Evolutionary conservation across 2,113 vertebrate genomes (phyloP), one percentile per base, ranked within the genome.

Genomic region (Dunckerocampus dactyliophorus): DNA sequence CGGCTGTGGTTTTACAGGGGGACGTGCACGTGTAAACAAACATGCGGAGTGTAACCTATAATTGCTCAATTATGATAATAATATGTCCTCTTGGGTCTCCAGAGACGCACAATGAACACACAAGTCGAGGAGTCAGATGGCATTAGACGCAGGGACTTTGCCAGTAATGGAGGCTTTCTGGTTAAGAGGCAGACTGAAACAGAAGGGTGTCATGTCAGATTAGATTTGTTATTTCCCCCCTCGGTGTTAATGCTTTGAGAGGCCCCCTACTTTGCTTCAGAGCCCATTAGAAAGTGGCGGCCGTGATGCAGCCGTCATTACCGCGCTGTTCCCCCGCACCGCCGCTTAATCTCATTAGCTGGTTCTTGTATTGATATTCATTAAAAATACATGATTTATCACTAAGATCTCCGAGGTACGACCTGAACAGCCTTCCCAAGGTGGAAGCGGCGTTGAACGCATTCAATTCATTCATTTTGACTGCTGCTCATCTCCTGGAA

Each of bases 371-470:
- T 93, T 94, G 93, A 93, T 93, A 92, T 94, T 94, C 92, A 95
- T 95, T 94, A 93, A 92, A 95, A 95, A 94, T 91, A 92, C 91
- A 92, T 91, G 91, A 93, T 94, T 94, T 92, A 94, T 95, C 91
- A 91, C 92, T 92, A 90, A 92, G 92, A 92, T 93, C 89, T 92
- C 83, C 79, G 89, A 93, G 89, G 89, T 92, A 92, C 90, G 89
- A 86, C 89, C 89, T 84, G 75, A 86, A 91, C 85, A 85, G 87
- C 84, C 88, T 89, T 91, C 90, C 90, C 88, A 90, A 92, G 91
- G 92, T 92, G 88, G 24, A 57, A 34, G 24, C 4, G 8, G 42
- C 1, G 37, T 31, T 53, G 14, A 2, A 43, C 39, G 13, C 39
- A 13, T 43, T 1, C 39, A 13, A 0, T 12, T 14, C 39, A 3